Evolutionary conservation across 2,797 vertebrate species (phyloP), one percentile per base, ranked within the genome.

Genomic region (Champsocephalus gunnari): DNA sequence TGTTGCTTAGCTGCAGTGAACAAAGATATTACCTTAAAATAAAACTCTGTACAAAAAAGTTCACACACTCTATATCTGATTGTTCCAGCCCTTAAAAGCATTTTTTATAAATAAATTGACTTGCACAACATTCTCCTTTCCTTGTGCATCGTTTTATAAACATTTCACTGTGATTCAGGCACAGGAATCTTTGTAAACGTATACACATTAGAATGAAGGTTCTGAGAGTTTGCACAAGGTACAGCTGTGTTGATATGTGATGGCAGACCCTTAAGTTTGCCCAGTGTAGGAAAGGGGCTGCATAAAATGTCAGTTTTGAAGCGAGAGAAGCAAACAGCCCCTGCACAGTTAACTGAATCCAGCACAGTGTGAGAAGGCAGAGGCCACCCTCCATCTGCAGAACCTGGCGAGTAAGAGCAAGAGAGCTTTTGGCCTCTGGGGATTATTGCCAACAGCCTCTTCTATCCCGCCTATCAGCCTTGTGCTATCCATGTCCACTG

Each of bases 301-400:
- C 57, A 71, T 71, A 55, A 71, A 16, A 82, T 77, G 17, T 75
- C 38, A 9, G 34, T 76, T 86, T 86, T 73, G 53, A 74, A 78
- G 66, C 55, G 51, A 43, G 72, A 80, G 78, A 79, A 73, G 79
- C 81, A 91, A 91, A 90, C 84, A 85, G 66, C 68, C 66, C 28
- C 66, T 17, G 67, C 65, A 83, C 62, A 87, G 81, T 83, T 65
- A 85, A 83, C 49, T 77, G 81, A 87, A 92, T 88, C 75, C 85
- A 87, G 81, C 75, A 73, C 76, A 84, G 84, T 81, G 68, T 88
- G 71, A 10, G 1, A 73, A 75, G 69, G 68, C 77, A 80, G 78
- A 84, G 79, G 85, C 77, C 82, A 83, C 86, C 66, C 82, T 84
- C 75, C 80, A 80, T 80, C 77, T 84, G 80, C 79, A 73, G 63